Conservation (phyloP, 1,140 invertebrate species). For the Bilobella aurantiaca region DNA sequence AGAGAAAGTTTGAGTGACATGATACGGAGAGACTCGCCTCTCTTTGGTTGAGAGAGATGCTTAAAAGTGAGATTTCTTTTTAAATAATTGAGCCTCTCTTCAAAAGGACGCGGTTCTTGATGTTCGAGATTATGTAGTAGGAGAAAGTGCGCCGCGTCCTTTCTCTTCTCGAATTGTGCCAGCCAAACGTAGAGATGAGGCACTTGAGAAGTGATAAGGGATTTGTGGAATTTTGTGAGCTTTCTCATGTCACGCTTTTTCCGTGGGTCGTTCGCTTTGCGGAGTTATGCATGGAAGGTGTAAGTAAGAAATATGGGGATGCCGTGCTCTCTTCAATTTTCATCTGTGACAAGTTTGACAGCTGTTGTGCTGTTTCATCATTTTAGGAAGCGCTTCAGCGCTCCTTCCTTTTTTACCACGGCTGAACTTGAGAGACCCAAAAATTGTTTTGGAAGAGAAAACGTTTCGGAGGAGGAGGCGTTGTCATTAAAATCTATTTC, state of each 20-base stretch:
- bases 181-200: too few species aligned
- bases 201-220: too few species aligned
- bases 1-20: slow-evolving; percentile 3
- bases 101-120: background rate
- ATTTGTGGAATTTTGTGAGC: too few species aligned
- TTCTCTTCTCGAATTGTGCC: too few species aligned
- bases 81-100: slow-evolving; percentile 16
- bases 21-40: background rate
- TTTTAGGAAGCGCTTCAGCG: background rate
- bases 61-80: background rate
- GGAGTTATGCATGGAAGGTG: background rate
- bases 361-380: slow-evolving; percentile 9
- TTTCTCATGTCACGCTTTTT: background rate
- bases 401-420: background rate
- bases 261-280: background rate
- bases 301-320: background rate
- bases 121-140: too few species aligned
- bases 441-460: too few species aligned
- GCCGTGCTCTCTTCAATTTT: background rate
- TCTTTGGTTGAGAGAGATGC: background rate
- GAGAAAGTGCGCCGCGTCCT: too few species aligned
- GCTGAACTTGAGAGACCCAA: background rate
- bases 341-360: slow-evolving; percentile 9
- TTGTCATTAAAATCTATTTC: slow-evolving; percentile 5
- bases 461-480: too few species aligned